Evolutionary conservation across 2,113 vertebrate species (phyloP).

Genomic region (Notarius lentiginosus): DNA sequence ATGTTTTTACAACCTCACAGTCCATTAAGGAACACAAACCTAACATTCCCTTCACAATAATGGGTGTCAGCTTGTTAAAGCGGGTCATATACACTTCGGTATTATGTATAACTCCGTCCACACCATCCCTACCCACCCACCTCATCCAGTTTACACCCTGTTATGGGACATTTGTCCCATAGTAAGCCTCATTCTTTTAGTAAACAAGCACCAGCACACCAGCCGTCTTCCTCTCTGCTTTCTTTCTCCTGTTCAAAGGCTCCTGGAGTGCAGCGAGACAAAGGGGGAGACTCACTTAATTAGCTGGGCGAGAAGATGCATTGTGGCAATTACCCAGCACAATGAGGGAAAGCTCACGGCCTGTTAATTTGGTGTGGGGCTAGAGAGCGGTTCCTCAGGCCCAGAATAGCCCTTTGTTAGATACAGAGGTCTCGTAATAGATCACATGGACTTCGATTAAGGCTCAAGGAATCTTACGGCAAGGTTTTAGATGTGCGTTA

Average conservation of each 20-base stretch:
- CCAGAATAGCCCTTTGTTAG: constrained; percentile 53
- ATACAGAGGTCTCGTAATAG: constrained; percentile 41
- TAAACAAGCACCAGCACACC: constrained; percentile 64
- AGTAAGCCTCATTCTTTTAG: constrained; percentile 58
- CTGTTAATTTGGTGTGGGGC: constrained; percentile 60
- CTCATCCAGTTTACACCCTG: constrained; percentile 46
- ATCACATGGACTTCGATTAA: constrained; percentile 55
- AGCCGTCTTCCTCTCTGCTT: constrained; percentile 47
- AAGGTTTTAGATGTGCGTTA: constrained; percentile 26
- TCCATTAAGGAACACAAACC: constrained; percentile 46
- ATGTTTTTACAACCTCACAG: constrained; percentile 47
- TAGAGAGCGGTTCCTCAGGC: constrained; percentile 48
- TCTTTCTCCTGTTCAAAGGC: constrained; percentile 51
- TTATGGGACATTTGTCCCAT: constrained; percentile 55
- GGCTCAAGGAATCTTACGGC: constrained; percentile 16
- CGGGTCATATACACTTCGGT: constrained; percentile 34
- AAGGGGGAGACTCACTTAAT: constrained; percentile 75
- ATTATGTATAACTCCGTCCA: constrained; percentile 34
- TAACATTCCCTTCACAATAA: constrained; percentile 35
- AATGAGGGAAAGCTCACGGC: constrained; percentile 67
- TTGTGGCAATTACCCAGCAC: constrained; percentile 76
- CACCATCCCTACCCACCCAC: constrained; percentile 38
- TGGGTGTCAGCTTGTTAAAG: constrained; percentile 50
- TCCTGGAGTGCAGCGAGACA: constrained; percentile 67
- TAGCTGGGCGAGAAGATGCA: constrained; percentile 76